Percentiles rank a stretch among this genome's conserved stretches.
Evolutionary conservation across 2,113 vertebrate genomes (phyloP).

Genomic region (Psettodes erumei): DNA sequence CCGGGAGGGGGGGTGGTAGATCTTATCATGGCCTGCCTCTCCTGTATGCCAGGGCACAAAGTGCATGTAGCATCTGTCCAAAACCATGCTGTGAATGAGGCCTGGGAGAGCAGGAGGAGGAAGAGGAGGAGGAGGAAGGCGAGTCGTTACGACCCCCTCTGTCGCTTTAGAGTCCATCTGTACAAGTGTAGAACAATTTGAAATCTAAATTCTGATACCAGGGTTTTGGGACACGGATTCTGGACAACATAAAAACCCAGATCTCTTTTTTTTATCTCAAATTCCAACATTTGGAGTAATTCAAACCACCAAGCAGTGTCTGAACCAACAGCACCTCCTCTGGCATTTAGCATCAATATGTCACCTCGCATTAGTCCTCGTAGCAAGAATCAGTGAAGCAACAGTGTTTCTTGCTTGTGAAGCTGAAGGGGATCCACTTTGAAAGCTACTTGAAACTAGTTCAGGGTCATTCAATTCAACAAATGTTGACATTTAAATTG

Average conservation of each 20-base stretch:
- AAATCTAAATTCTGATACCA: not conserved
- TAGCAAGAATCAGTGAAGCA: no score
- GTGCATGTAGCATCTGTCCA: conserved; percentile 87
- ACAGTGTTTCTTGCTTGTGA: no score
- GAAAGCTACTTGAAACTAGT: no score
- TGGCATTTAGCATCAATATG: not conserved
- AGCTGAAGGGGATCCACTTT: no score
- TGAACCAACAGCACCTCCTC: not conserved
- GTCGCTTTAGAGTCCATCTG: not conserved
- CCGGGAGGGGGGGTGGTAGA: not conserved
- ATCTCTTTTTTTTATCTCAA: not conserved
- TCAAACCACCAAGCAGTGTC: not conserved
- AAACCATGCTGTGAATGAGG: conserved; percentile 80
- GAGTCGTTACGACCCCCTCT: not conserved
- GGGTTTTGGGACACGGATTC: not conserved
- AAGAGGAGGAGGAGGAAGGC: not conserved
- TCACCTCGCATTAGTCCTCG: no score
- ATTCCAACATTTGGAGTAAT: not conserved
- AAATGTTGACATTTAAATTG: no score
- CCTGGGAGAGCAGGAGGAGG: conserved; percentile 20
- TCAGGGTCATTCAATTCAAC: no score
- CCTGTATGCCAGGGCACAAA: conserved; percentile 36
- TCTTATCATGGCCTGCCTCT: conserved; percentile 34
- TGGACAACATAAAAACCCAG: not conserved
- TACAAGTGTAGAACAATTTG: not conserved